Conservation (phyloP, 2,888 invertebrate species). For the Anaspis maculata region DNA sequence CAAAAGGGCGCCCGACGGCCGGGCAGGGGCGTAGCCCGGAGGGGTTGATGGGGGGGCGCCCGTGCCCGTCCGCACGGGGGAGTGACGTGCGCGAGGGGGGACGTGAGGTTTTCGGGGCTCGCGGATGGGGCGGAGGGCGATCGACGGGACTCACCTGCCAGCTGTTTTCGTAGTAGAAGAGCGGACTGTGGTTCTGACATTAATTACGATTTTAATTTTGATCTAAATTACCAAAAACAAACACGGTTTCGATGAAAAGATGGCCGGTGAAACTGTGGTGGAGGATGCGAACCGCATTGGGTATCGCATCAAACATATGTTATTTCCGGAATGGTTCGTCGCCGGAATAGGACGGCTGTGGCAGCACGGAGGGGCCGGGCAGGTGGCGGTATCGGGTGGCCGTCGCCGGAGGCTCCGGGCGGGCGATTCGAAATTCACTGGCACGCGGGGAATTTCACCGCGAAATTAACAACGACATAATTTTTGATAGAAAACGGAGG, state of each 20-base stretch:
- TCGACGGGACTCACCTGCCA: slow-evolving; percentile 72
- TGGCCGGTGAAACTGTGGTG: slow-evolving; percentile 51
- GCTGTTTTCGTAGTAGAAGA: slow-evolving; percentile 89
- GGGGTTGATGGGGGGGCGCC: too few species aligned
- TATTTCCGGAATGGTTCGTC: slow-evolving; percentile 38
- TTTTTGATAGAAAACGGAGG: too few species aligned
- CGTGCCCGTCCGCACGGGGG: background rate
- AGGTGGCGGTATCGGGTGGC: slow-evolving; percentile 9
- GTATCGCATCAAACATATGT: slow-evolving; percentile 37
- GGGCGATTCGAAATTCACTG: too few species aligned
- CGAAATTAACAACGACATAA: too few species aligned
- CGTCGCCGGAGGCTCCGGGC: too few species aligned
- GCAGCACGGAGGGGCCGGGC: slow-evolving; percentile 14
- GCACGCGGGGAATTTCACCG: too few species aligned
- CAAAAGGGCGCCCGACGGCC: too few species aligned
- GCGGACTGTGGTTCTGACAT: slow-evolving; percentile 95
- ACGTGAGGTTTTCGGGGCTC: too few species aligned
- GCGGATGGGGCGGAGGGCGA: slow-evolving; percentile 7
- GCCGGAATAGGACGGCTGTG: slow-evolving; percentile 14
- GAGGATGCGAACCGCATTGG: slow-evolving; percentile 33
- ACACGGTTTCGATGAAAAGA: slow-evolving; percentile 57
- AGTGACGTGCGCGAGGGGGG: background rate
- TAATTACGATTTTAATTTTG: slow-evolving; percentile 75
- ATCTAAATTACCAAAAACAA: slow-evolving; percentile 64
- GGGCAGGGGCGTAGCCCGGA: too few species aligned